Evolutionary conservation across 2,797 vertebrate genomes (phyloP), one percentile per base, ranked within the genome.

Genomic region (Ibycter americanus): DNA sequence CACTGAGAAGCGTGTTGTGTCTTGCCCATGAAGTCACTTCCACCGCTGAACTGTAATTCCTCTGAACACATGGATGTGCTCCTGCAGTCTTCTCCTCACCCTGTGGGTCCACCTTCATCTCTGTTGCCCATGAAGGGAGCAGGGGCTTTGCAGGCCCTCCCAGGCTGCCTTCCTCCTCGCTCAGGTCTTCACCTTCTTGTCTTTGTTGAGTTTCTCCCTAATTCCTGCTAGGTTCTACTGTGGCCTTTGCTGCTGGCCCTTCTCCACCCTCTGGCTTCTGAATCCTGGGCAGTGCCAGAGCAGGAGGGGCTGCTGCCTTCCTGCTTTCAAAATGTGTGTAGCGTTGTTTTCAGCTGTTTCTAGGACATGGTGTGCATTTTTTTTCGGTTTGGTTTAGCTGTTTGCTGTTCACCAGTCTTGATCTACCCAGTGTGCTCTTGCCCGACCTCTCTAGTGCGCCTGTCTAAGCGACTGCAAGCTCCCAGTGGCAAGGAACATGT

Each of bases 321-420:
- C 54, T 31, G 42, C 55, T 78, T 72, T 38, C 21, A 40, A 6
- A 54, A 21, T 4, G 5, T 42, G 38, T 31, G 12, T 34, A 12
- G 61, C 9, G 11, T 23, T 71, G 46, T 90, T 32, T 32, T 42
- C 59, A 42, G 71, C 31, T 6, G 11, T 72, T 81, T 20, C 42
- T 11, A 46, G 54, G 73, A 6, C 17, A 1, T 1, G 2, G 4
- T 2, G 21, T 72, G 73, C 2, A 0, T 78, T 59, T 32, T 31
- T 5, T 29, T 66, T 47, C 2, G 0, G 34, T 59, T 42, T 19
- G 34, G 20, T 46, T 52, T 31, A 36, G 83, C 63, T 5, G 14
- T 77, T 72, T 58, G 58, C 58, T 13, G 15, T 63, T 54, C 62
- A 79, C 0, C 0, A 83, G 62, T 89, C 32, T 56, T 47, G 31